Percentiles rank a stretch among this genome's conserved stretches.
Conservation (phyloP, 2,888 invertebrate species). For the Dasysyrphus tricinctus region DNA sequence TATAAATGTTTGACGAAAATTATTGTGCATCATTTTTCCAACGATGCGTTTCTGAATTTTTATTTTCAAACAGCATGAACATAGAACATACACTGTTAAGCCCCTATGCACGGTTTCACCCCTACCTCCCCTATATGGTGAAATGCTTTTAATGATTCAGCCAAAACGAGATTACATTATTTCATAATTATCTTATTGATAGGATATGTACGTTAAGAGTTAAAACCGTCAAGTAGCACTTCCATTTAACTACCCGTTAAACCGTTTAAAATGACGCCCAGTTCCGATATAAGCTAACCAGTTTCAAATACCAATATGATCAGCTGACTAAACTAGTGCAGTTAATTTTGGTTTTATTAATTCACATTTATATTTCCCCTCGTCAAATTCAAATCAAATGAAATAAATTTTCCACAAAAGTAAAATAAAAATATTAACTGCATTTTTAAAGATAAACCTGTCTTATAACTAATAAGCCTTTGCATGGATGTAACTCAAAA, state of each 20-base stretch:
- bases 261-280: conserved; percentile 11
- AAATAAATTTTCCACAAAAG: neutral
- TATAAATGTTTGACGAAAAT: too few relatives aligned
- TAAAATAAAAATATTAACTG: neutral
- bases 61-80: too few relatives aligned
- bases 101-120: too few relatives aligned
- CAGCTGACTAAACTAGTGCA: conserved; percentile 12
- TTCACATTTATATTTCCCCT: neutral
- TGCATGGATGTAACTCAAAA: conserved; percentile 9
- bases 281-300: conserved; percentile 1
- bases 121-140: too few relatives aligned
- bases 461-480: neutral
- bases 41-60: too few relatives aligned
- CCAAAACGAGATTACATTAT: too few relatives aligned
- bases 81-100: too few relatives aligned
- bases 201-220: neutral
- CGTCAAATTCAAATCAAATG: conserved; percentile 14
- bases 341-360: neutral
- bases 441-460: conserved; percentile 26
- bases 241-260: conserved; percentile 6
- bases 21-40: too few relatives aligned
- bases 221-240: neutral
- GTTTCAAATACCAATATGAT: conserved; percentile 1
- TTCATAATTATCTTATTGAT: neutral
- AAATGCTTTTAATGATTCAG: too few relatives aligned